Percentiles rank a stretch among this genome's conserved stretches.
phyloP scores from a whole-genome alignment of 2,797 vertebrate genomes.

The Myiotriccus ornatus region DNA sequence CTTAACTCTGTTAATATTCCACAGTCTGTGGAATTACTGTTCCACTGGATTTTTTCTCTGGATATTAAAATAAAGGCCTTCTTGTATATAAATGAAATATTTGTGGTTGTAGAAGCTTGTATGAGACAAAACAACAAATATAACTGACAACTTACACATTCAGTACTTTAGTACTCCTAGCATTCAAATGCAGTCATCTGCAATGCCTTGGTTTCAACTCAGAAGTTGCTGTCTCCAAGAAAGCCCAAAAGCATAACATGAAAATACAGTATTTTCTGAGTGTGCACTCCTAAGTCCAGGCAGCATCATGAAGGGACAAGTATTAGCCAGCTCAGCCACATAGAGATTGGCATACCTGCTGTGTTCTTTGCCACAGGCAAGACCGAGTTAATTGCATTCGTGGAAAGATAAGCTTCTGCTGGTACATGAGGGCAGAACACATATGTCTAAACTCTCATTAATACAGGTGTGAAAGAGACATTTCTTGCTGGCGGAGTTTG shows the following conservation, averaged over 20 bases:
- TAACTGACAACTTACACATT: neutral
- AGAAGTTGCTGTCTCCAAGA: neutral
- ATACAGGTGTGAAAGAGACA: neutral
- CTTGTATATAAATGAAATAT: neutral
- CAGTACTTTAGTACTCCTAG: neutral
- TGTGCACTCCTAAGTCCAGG: neutral
- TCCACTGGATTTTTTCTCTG: neutral
- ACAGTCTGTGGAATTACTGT: neutral
- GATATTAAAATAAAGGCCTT: neutral
- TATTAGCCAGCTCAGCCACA: neutral
- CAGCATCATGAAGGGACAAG: neutral
- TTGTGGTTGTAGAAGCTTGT: neutral
- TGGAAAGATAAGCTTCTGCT: neutral
- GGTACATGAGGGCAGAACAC: neutral
- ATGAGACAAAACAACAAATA: neutral
- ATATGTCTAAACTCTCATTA: neutral
- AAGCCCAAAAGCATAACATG: neutral
- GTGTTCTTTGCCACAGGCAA: neutral
- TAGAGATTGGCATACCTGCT: neutral
- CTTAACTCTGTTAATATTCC: neutral
- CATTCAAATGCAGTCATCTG: neutral
- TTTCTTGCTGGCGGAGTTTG: neutral
- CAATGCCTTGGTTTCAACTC: neutral
- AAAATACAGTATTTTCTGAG: neutral
- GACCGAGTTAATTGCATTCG: neutral